Evolutionary conservation across 2,888 invertebrate genomes (phyloP).

Genomic region (Cynaeus angustus): DNA sequence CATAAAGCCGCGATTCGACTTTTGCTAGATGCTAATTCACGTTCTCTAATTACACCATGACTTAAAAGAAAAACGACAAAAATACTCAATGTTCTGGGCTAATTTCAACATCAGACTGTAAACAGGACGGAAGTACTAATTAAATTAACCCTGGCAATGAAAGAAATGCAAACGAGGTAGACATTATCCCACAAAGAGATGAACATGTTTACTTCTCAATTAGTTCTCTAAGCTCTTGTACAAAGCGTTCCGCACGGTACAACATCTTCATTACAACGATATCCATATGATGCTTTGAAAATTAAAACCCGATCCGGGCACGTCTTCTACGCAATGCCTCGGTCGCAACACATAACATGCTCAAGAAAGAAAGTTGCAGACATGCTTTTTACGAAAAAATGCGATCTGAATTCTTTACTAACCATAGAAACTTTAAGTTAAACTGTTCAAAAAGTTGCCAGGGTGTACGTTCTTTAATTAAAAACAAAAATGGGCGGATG

Average conservation of each 20-base stretch:
- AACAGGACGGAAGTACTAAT: slow-evolving; percentile 4
- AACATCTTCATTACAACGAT: slow-evolving; percentile 1
- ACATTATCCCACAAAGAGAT: slow-evolving; percentile 12
- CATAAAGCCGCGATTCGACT: slow-evolving; percentile 18
- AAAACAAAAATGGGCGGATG: background rate
- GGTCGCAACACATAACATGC: slow-evolving; percentile 8
- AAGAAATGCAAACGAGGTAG: slow-evolving; percentile 16
- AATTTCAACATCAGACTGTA: slow-evolving; percentile 3
- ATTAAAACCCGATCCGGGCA: background rate
- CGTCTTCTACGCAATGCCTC: background rate
- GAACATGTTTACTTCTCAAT: slow-evolving; percentile 17
- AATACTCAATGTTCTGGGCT: slow-evolving; percentile 17
- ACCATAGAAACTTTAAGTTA: too few species aligned
- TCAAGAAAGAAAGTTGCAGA: background rate
- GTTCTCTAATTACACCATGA: slow-evolving; percentile 8
- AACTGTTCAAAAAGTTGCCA: background rate
- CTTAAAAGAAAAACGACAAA: background rate
- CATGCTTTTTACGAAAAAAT: background rate
- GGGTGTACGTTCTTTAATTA: background rate
- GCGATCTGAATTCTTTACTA: background rate
- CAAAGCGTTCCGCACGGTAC: background rate
- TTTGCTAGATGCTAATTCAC: slow-evolving; percentile 18
- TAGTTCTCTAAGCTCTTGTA: background rate
- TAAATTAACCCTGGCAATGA: slow-evolving; percentile 6
- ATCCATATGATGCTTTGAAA: background rate